Conservation (phyloP, 35 echinoderm and acorn worm species). For the Apostichopus japonicus region DNA sequence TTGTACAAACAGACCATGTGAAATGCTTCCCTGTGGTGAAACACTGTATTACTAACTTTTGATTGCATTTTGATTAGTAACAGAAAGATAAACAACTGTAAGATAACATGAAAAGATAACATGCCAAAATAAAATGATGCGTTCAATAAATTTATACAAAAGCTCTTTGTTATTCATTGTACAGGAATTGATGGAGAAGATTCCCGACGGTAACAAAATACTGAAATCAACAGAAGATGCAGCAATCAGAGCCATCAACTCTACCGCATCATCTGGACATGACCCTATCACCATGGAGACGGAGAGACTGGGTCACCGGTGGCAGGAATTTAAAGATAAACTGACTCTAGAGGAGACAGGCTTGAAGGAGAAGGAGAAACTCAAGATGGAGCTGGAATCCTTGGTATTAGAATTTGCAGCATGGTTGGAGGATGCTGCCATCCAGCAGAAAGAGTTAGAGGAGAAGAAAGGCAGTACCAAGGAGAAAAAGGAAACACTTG, state of each 20-base stretch:
- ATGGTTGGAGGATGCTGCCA: conserved; percentile 13
- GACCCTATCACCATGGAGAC: background rate
- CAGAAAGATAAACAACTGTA: too few species aligned
- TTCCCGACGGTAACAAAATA: background rate
- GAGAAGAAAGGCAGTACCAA: conserved; percentile 2
- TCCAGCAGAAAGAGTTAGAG: background rate
- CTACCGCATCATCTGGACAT: conserved; percentile 32
- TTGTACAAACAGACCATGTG: too few species aligned
- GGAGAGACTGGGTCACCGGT: background rate
- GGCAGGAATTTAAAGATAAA: conserved; percentile 2
- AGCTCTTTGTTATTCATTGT: background rate
- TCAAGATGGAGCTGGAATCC: background rate
- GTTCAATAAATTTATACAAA: too few species aligned
- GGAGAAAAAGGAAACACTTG: conserved; percentile 30
- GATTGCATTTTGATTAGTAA: too few species aligned
- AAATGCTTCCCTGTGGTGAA: too few species aligned
- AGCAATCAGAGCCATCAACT: background rate
- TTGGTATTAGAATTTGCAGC: background rate
- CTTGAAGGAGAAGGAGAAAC: background rate
- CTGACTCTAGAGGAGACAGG: background rate
- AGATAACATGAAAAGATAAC: too few species aligned
- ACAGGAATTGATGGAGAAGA: background rate
- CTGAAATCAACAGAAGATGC: background rate
- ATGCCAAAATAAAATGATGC: too few species aligned
- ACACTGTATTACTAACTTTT: too few species aligned